A percentile compares a stretch with the other conserved stretches of the same genome.
phyloP scores from a whole-genome alignment of 2,113 vertebrate species.

The Fregata magnificens region DNA sequence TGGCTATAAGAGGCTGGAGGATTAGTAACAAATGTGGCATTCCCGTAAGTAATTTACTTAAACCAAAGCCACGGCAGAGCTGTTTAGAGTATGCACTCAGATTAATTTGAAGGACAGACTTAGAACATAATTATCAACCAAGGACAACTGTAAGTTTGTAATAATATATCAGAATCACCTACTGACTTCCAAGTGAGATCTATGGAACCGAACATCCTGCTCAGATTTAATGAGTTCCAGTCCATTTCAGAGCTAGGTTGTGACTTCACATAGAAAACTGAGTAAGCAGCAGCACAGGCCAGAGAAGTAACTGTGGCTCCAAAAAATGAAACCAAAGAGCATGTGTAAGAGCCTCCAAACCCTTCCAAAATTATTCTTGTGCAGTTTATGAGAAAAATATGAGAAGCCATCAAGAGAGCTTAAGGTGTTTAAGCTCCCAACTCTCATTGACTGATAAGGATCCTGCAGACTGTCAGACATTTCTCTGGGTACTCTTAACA shows the following conservation, averaged over 20 bases:
- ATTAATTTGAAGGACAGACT: slow-evolving; percentile 65
- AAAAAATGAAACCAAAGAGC: slow-evolving; percentile 11
- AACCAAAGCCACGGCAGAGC: slow-evolving; percentile 43
- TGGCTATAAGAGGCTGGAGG: neutral
- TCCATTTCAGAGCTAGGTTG: slow-evolving; percentile 16
- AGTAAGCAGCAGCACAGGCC: neutral
- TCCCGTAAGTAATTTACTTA: slow-evolving; percentile 72
- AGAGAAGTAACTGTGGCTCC: neutral
- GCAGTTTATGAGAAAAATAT: neutral
- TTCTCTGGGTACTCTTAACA: neutral
- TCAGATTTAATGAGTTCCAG: slow-evolving; percentile 68
- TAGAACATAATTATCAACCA: slow-evolving; percentile 57
- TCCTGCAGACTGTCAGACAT: neutral
- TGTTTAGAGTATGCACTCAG: slow-evolving; percentile 20
- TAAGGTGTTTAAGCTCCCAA: neutral
- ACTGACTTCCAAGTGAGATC: slow-evolving; percentile 46
- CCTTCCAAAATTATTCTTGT: neutral
- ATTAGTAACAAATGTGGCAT: slow-evolving; percentile 69
- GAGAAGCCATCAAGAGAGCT: neutral
- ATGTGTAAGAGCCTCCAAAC: neutral
- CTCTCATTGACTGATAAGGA: neutral
- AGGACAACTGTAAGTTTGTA: slow-evolving; percentile 69
- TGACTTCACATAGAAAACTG: slow-evolving; percentile 19
- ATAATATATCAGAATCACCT: slow-evolving; percentile 64
- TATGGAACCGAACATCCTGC: slow-evolving; percentile 56